Percentiles rank a stretch among this genome's conserved stretches.
These are phyloP conservation scores for Cheilinus undulatus DNA, from an alignment of 2,113 vertebrate species.

Conservation along the genomic window DNA sequence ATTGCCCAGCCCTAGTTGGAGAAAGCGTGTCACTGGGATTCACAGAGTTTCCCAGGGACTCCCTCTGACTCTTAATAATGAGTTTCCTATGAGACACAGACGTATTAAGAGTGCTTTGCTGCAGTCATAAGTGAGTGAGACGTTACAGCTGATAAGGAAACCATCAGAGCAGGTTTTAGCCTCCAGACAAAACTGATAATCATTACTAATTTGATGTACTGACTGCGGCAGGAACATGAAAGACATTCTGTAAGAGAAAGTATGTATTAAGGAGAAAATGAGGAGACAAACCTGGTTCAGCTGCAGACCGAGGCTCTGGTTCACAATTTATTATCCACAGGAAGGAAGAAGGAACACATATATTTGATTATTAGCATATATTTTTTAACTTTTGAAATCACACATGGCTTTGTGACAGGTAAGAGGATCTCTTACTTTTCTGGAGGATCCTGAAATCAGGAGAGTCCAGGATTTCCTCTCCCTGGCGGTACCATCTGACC, in stretches of 20 bases:
- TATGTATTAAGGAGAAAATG: conserved; percentile 18
- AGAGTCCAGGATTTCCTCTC: conserved; percentile 93
- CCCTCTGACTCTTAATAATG: conserved; percentile 30
- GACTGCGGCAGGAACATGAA: neutral
- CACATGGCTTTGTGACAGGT: neutral
- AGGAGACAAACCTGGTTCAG: conserved; percentile 73
- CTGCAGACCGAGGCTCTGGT: conserved; percentile 81
- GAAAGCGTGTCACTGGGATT: neutral
- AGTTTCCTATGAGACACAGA: conserved; percentile 22
- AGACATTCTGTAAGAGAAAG: conserved; percentile 13
- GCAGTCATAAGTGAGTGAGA: conserved; percentile 33
- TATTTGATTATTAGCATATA: neutral
- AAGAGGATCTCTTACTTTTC: conserved; percentile 89
- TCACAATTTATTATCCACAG: neutral
- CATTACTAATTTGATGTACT: conserved; percentile 15
- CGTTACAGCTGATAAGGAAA: conserved; percentile 13
- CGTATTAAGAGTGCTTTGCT: conserved; percentile 4
- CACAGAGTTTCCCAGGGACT: conserved; percentile 34
- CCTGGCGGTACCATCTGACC: conserved; percentile 93
- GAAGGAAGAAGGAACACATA: conserved; percentile 1
- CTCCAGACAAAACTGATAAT: conserved; percentile 31
- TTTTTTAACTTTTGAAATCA: neutral
- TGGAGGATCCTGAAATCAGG: conserved; percentile 97
- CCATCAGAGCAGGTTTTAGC: conserved; percentile 9
- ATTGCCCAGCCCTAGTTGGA: too few species aligned